Conservation (phyloP, 1,140 invertebrate species). For the Orchesella cincta region DNA sequence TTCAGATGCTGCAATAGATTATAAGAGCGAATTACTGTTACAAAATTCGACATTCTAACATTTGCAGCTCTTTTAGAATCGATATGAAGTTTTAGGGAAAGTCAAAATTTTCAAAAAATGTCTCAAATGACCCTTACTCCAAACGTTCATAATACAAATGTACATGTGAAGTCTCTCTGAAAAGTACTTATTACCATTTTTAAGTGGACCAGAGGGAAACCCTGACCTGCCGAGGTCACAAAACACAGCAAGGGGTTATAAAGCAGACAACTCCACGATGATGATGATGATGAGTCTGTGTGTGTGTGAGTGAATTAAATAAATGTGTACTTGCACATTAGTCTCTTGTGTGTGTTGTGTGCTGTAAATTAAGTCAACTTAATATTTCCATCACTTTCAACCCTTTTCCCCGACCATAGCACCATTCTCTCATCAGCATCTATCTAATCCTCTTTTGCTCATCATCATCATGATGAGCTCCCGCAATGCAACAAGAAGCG, state of each 20-base stretch:
- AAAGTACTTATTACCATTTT: slow-evolving; percentile 19
- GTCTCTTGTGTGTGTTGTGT: neutral
- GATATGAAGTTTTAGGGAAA: neutral
- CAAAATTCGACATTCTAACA: neutral
- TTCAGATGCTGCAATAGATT: neutral
- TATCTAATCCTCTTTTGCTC: neutral
- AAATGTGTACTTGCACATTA: neutral
- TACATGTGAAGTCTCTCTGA: neutral
- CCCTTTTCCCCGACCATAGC: too few species aligned
- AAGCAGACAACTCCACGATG: neutral
- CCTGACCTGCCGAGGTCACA: slow-evolving; percentile 17
- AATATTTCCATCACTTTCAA: slow-evolving; percentile 2
- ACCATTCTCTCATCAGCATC: neutral
- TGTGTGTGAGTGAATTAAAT: neutral
- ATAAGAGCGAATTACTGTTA: neutral
- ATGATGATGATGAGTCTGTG: neutral
- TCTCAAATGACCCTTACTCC: neutral
- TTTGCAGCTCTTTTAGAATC: neutral
- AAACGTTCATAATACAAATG: neutral
- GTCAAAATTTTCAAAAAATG: neutral
- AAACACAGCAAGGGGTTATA: neutral
- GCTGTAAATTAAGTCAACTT: slow-evolving; percentile 21
- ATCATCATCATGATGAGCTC: slow-evolving; percentile 17
- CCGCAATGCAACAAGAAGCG: neutral
- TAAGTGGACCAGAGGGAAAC: slow-evolving; percentile 6